Evolutionary conservation across 1,140 invertebrate species (phyloP), one percentile per base, ranked within the genome.

Genomic region (Pseudomyrmex gracilis): DNA sequence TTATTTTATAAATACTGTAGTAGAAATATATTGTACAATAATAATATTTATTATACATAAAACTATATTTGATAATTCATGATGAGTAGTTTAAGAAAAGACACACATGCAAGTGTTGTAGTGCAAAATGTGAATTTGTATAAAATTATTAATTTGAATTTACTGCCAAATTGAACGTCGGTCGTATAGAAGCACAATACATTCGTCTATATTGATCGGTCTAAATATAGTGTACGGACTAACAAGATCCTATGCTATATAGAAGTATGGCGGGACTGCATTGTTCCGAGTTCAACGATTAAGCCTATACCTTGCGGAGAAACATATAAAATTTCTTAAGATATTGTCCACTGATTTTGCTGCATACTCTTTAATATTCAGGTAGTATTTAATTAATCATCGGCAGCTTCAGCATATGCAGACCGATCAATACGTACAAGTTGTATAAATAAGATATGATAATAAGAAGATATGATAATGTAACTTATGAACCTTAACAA

Each of bases 201-300:
- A 68, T 88, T 73, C 86, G 63, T 83, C 58, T 89, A 88, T 76
- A 89, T 89, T 80, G 84, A 89, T 89, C 80, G 87, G 87, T 84
- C 87, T 89, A 89, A 89, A 89, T 89, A 88, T 89, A 89, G 86
- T 84, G 73, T 86, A 83, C 43, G 68, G 80, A 88, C 86, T 88
- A 89, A 85, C 82, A 73, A 88, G 87, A 47, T 74, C 78, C 80
- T 86, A 80, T 78, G 64, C 55, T 70, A 89, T 64, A 49, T 85
- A 58, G 80, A 88, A 88, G 51, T 85, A 88, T 82, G 77, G 77
- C 73, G 76, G 83, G 87, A 82, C 77, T 78, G 83, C 68, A 88
- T 88, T 88, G 84, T 85, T 88, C 68, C 67, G 66, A 5, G 53
- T 70, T 80, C 76, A 70, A 43, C 43, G 43, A 58, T 53, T 68